Conservation (phyloP, 2,113 vertebrate genomes). For the Crotalus tigris region DNA sequence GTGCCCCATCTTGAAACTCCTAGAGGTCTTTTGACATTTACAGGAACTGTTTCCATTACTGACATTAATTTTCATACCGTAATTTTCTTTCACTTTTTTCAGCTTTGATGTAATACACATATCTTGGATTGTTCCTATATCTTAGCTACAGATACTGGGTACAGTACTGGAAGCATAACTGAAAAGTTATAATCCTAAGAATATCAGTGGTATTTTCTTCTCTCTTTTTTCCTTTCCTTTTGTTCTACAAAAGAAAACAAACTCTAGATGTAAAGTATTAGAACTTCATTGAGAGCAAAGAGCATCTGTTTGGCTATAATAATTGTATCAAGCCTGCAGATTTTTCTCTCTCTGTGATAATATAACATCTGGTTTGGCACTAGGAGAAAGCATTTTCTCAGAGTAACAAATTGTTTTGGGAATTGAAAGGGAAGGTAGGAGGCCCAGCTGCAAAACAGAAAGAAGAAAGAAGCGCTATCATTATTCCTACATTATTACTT, state of each 20-base stretch:
- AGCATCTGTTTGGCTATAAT: slow-evolving; percentile 17
- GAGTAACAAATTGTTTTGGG: background rate
- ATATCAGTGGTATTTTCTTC: background rate
- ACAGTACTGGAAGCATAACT: background rate
- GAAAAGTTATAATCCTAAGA: background rate
- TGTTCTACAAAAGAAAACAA: background rate
- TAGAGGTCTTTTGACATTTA: background rate
- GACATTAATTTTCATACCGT: background rate
- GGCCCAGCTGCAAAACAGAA: background rate
- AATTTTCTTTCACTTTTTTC: background rate
- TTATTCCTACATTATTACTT: background rate
- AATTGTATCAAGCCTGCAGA: background rate
- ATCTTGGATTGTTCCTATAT: background rate
- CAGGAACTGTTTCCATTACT: background rate
- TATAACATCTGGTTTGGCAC: background rate
- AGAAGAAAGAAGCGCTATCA: background rate
- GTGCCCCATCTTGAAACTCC: background rate
- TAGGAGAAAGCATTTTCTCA: background rate
- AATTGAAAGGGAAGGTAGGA: background rate
- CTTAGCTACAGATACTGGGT: background rate
- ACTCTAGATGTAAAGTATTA: slow-evolving; percentile 15
- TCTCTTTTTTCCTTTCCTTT: slow-evolving; percentile 2
- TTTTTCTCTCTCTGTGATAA: background rate
- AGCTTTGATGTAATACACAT: background rate
- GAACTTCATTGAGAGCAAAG: rapidly evolving